Evolutionary conservation across 1,140 invertebrate species (phyloP), one percentile per base, ranked within the genome.

Genomic region (Drosophila gunungcola): DNA sequence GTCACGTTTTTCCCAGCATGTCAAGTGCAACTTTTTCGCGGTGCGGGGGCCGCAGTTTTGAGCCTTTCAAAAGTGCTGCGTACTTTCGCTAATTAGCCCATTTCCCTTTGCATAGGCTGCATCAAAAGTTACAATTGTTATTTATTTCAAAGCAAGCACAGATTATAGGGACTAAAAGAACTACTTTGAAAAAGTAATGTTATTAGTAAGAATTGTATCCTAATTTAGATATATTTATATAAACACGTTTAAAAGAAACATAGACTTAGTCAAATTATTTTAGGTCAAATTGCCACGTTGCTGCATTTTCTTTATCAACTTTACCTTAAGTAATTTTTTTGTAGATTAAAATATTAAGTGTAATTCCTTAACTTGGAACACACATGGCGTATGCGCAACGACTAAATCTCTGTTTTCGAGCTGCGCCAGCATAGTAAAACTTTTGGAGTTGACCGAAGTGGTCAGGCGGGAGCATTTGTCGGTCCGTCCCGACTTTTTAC

Each of bases 1-100:
- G 83, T 88, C 84, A 89, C 84, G 84, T 89, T 88, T 80, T 74
- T 68, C 21, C 27, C 27, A 34, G 72, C 83, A 73, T 88, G 84
- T 80, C 83, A 88, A 88, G 84, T 82, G 83, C 45, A 72, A 74
- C 43, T 65, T 65, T 34, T 34, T 21, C 6, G 4, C 3, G 61
- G 13, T 13, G 16, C 2, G 12, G n/a, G 34, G 32, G 0, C 7
- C 7, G 27, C n/a, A 34, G 48, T 13, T 34, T 32, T 3, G 16
- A 10, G 39, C n/a, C 42, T 16, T 29, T 13, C 56, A 58, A 48
- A 49, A 55, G 58, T 76, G 64, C 41, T 64, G 42, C 70, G 27
- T 53, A 76, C 56, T 70, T 49, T 54, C 48, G 73, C 76, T 83
- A 83, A 83, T 83, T 83, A 83, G 81, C 72, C 61, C 72, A 80